These are phyloP conservation scores for Psittacula derbiana DNA, from an alignment of 2,797 vertebrate species.

Conservation along the genomic window DNA sequence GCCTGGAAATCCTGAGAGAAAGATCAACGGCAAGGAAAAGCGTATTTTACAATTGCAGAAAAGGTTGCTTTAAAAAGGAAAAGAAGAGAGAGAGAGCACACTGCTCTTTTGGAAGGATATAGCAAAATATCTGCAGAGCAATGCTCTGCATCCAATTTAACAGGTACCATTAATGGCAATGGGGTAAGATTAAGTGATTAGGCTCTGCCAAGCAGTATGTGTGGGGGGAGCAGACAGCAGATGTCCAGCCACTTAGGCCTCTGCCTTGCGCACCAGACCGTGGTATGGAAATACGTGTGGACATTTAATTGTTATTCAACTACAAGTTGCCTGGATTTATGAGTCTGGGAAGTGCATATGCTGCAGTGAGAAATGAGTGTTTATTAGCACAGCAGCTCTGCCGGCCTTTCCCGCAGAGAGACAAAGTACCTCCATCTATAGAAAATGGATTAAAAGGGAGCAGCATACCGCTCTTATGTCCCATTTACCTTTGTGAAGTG, in stretches of 20 bases:
- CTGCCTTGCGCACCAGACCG: background rate
- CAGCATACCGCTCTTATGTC: background rate
- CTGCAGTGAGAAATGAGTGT: constrained; percentile 33
- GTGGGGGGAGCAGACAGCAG: constrained; percentile 25
- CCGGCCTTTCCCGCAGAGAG: background rate
- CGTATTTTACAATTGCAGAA: background rate
- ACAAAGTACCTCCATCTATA: background rate
- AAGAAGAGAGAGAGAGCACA: background rate
- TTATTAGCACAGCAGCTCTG: constrained; percentile 27
- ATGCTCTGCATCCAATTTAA: background rate
- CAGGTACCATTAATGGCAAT: background rate
- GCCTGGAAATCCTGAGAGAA: background rate
- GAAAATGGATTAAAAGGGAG: constrained; percentile 23
- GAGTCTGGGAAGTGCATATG: constrained; percentile 14
- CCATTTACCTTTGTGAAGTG: constrained; percentile 38
- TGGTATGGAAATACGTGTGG: background rate
- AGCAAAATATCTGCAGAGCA: background rate
- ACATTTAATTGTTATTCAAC: constrained; percentile 51
- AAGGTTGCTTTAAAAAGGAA: background rate
- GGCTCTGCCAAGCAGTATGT: background rate
- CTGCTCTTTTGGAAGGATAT: background rate
- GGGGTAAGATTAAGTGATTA: background rate
- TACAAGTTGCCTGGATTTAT: constrained; percentile 50
- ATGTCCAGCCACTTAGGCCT: constrained; percentile 11
- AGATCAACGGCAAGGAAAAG: background rate